Conservation (phyloP, 2,797 vertebrate species). For the Serranus cabrilla region DNA sequence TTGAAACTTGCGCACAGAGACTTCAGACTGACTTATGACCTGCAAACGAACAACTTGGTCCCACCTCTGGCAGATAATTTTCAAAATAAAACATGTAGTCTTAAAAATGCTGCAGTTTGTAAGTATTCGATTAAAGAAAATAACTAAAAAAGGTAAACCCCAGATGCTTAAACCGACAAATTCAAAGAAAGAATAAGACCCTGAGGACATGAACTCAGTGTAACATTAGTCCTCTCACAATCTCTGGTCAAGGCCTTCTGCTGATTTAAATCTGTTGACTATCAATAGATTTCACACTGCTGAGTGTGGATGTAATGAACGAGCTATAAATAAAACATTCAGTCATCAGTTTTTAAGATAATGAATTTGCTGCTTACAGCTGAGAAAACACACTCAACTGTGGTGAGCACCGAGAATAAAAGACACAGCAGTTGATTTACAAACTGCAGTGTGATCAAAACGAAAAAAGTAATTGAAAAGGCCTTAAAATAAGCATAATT, state of each 20-base stretch:
- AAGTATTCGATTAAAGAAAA: background rate
- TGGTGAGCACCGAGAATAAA: background rate
- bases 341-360: slow-evolving; percentile 29
- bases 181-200: background rate
- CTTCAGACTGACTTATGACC: no score
- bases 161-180: background rate
- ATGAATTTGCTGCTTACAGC: slow-evolving; percentile 27
- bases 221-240: background rate
- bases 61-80: no score
- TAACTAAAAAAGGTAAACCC: background rate
- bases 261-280: slow-evolving; percentile 33
- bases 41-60: no score
- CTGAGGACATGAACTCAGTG: background rate
- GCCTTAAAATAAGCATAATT: background rate
- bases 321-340: slow-evolving; percentile 27
- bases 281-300: background rate
- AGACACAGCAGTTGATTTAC: background rate
- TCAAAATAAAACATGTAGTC: background rate
- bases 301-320: slow-evolving; percentile 13
- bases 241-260: slow-evolving; percentile 11
- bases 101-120: background rate
- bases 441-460: slow-evolving; percentile 4
- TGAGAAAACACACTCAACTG: background rate
- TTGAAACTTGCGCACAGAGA: no score
- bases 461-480: background rate